A percentile compares a stretch with the other conserved stretches of the same genome.
Conservation (phyloP, 2,113 vertebrate genomes). For the Hemichromis elongatus region DNA sequence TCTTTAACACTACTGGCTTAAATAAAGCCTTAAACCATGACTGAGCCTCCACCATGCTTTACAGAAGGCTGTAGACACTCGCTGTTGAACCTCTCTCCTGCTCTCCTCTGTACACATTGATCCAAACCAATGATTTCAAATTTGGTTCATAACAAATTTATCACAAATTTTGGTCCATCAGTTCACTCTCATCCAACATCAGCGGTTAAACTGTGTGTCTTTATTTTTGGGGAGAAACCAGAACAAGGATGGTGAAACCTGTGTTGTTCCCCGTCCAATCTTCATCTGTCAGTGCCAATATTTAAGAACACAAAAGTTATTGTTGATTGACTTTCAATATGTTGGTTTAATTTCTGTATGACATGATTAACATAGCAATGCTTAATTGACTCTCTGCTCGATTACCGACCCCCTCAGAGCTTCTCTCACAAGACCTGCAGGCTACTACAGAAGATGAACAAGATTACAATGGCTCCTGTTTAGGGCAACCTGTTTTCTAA, state of each 20-base stretch:
- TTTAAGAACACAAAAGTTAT: slow-evolving; percentile 62
- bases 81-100: not conserved
- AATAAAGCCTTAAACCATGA: not conserved
- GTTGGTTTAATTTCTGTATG: not conserved
- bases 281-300: not conserved
- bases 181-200: slow-evolving; percentile 10
- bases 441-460: slow-evolving; percentile 76
- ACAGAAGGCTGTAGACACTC: not conserved
- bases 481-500: slow-evolving; percentile 87
- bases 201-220: slow-evolving; percentile 64
- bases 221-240: slow-evolving; percentile 63
- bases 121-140: not conserved
- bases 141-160: not conserved
- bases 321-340: not conserved
- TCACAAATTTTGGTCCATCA: not conserved
- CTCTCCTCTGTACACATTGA: not conserved
- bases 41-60: not conserved
- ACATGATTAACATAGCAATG: not conserved
- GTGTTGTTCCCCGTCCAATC: not conserved
- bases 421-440: slow-evolving; percentile 78
- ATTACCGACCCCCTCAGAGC: slow-evolving; percentile 60
- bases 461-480: slow-evolving; percentile 77
- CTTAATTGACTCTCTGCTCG: not conserved
- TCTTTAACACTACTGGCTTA: not conserved
- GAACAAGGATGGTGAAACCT: slow-evolving; percentile 27